Evolutionary conservation across 2,797 vertebrate genomes (phyloP).

Genomic region (Tolypeutes matacus): DNA sequence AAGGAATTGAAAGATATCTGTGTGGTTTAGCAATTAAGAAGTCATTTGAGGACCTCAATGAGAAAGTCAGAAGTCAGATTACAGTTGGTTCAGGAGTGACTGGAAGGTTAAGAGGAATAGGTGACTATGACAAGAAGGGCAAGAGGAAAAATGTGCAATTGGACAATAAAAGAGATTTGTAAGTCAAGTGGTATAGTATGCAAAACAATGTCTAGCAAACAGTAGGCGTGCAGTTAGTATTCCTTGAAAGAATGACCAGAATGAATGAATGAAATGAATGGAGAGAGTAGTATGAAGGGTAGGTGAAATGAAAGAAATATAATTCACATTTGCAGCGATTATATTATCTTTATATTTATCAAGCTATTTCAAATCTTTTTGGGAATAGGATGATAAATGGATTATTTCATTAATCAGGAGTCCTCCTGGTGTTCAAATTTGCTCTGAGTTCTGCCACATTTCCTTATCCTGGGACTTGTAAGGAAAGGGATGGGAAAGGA

Average conservation of each 20-base stretch:
- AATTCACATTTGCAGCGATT: background rate
- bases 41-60: background rate
- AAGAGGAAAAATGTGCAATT: background rate
- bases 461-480: background rate
- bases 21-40: background rate
- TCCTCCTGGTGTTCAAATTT: constrained; percentile 12
- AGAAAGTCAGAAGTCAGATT: background rate
- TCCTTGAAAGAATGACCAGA: background rate
- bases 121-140: background rate
- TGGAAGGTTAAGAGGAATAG: background rate
- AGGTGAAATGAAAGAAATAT: background rate
- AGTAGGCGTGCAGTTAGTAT: background rate
- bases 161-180: background rate
- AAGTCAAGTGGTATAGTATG: background rate
- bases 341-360: constrained; percentile 25
- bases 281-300: background rate
- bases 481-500: background rate
- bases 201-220: background rate
- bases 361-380: background rate
- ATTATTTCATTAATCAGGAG: constrained; percentile 45
- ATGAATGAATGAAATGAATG: background rate
- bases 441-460: background rate
- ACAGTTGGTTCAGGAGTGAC: background rate
- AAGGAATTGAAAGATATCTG: background rate
- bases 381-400: constrained; percentile 1